Base-by-base conservation (phyloP, 1,140 invertebrate genomes). In the Polyergus mexicanus region DNA sequence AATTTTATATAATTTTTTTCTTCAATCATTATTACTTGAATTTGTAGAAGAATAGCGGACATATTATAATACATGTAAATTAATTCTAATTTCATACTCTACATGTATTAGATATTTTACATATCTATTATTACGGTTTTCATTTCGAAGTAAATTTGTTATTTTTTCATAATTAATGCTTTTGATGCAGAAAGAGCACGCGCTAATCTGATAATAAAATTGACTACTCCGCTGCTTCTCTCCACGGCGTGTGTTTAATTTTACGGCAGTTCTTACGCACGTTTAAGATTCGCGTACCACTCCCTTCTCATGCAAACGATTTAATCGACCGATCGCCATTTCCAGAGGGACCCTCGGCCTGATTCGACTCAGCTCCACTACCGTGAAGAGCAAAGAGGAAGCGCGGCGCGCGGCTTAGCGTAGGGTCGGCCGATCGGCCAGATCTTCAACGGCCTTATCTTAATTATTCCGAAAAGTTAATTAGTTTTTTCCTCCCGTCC, bases 401-500 rank as follows among this genome's bases (percentile, higher is more conserved):
- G 78, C 38, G 63, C 80, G 41, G 66, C 41, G 47, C 74, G 80
- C 69, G 11, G 56, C 54, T 38, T 35, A 68, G 54, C 56, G 56
- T 85, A 86, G 83, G 91, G 81, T 56, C 86, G 87, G 74, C 86
- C 89, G 92, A 92, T 93, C 87, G 86, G 90, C 86, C 88, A 86
- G 92, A 92, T 92, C 89, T 93, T 83, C 74, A 56, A 83, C 72
- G 89, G 92, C 91, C 91, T 93, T 93, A 93, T 93, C 93, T 93
- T 93, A 93, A 93, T 93, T 93, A 93, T 93, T 92, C 92, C 88
- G 92, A 92, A 93, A 93, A 93, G 92, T 93, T 93, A 93, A 93
- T 93, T 93, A 92, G 91, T 93, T 93, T 93, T 93, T 93, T 93
- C 92, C 89, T 90, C 89, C 81, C 84, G 80, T 62, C 16, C 72